Evolutionary conservation across 2,113 vertebrate genomes (phyloP), one percentile per base, ranked within the genome.

Genomic region (Zootoca vivipara): DNA sequence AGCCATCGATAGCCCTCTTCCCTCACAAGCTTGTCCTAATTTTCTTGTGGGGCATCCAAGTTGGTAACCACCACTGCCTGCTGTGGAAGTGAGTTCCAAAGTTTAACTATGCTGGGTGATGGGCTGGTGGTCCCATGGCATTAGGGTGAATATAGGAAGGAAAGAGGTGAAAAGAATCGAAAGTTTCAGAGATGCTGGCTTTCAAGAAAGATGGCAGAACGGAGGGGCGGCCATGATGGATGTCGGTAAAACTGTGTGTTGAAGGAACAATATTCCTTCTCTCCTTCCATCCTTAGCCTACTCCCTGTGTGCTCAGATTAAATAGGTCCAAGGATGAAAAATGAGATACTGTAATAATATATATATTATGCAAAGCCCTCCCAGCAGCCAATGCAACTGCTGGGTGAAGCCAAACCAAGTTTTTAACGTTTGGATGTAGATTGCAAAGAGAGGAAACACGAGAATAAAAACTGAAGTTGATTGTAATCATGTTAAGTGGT

Each of bases 401-500:
- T 24, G 33, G 7, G 18, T 24, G 42, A 72, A 82, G 33, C 16
- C 24, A 62, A 40, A 62, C 33, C 28, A 38, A 28, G 16, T 56
- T 69, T 40, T 56, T 35, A 20, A 35, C 12, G 28, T 69, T 46
- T 56, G 67, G 2, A 52, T 35, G 30, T 56, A 24, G 9, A 72
- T 30, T 81, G 33, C 64, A 4, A 46, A 33, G 56, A 72, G 35
- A 46, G 38, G 46, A 58, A 42, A 46, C 22, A 26, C 1, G 22
- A 33, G 52, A 46, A 82, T 30, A 81, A 70, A 82, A 42, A 30
- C 56, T 75, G 38, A 62, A 20, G 35, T 82, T 74, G 86, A 88
- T 75, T 75, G 38, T 83, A 88, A 88, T 83, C 72, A 30, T 2
- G 58, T 77, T 75, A 88, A 82, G 80, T 75, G 79, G 80, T 65